Percentiles rank a stretch among this genome's conserved stretches.
Conservation (phyloP, 2,113 vertebrate species). For the Tragelaphus buxtoni region DNA sequence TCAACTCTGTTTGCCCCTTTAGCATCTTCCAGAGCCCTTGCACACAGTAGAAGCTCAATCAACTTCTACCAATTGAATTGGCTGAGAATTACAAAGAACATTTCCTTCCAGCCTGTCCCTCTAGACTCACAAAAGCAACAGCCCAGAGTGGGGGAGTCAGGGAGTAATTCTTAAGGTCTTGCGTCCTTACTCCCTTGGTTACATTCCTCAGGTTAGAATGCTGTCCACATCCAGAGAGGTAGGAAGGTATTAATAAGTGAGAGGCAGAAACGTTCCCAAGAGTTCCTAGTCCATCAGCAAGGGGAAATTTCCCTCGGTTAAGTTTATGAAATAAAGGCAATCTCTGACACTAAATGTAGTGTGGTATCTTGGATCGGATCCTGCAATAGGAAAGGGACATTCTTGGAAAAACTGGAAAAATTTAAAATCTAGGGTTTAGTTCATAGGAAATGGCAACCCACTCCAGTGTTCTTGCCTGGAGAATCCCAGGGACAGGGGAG, state of each 20-base stretch:
- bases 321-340: neutral
- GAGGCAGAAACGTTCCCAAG: neutral
- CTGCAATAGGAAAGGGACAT: neutral
- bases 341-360: neutral
- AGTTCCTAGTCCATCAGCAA: neutral
- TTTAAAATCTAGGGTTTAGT: neutral
- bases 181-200: neutral
- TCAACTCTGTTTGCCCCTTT: neutral
- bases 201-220: neutral
- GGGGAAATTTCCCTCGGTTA: neutral
- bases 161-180: neutral
- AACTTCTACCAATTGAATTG: neutral
- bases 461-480: no score
- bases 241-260: neutral
- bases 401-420: neutral
- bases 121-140: neutral
- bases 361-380: neutral
- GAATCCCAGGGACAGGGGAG: no score
- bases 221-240: neutral
- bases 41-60: neutral
- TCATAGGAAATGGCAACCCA: neutral
- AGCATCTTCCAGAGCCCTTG: neutral
- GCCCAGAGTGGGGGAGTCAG: neutral
- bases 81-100: neutral
- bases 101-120: neutral